Conservation (phyloP, 2,797 vertebrate species). For the Neosilurus mollespiculum region DNA sequence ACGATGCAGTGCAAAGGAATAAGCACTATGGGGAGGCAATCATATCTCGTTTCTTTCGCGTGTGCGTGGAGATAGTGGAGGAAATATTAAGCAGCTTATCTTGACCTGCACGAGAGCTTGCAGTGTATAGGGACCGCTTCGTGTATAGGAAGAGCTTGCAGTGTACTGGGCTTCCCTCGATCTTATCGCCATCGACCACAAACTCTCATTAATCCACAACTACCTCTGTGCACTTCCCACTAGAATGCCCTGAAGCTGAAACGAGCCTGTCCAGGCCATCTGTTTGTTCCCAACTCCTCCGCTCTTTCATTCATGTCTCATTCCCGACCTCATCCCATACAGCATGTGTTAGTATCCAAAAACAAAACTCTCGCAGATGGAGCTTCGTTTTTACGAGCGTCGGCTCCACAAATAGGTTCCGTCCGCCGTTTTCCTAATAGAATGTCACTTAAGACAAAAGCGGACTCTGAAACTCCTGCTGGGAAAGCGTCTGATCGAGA, state of each 20-base stretch:
- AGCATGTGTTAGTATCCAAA: slow-evolving; percentile 57
- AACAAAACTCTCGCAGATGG: slow-evolving; percentile 68
- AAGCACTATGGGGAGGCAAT: slow-evolving; percentile 31
- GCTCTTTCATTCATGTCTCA: slow-evolving; percentile 5
- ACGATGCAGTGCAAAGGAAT: neutral
- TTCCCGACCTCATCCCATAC: slow-evolving; percentile 51
- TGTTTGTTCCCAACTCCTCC: slow-evolving; percentile 49
- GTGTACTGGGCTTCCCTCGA: slow-evolving; percentile 63
- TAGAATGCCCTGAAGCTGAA: slow-evolving; percentile 17
- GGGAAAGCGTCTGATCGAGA: slow-evolving; percentile 1
- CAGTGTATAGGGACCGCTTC: slow-evolving; percentile 29
- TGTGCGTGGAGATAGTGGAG: slow-evolving; percentile 50
- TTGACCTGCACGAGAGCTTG: slow-evolving; percentile 48
- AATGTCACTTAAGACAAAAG: slow-evolving; percentile 25
- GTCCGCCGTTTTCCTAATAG: slow-evolving; percentile 24
- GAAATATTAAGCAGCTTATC: slow-evolving; percentile 64
- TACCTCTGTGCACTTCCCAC: neutral
- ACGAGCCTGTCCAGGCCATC: slow-evolving; percentile 63
- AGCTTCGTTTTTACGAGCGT: slow-evolving; percentile 63
- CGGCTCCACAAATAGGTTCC: slow-evolving; percentile 39
- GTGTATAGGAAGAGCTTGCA: slow-evolving; percentile 23
- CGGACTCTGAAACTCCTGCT: slow-evolving; percentile 3
- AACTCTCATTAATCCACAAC: slow-evolving; percentile 55
- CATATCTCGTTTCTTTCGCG: slow-evolving; percentile 49
- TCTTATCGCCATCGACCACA: slow-evolving; percentile 63